Evolutionary conservation across 1,140 invertebrate species (phyloP), one percentile per base, ranked within the genome.

Genomic region (Oppia nitens): DNA sequence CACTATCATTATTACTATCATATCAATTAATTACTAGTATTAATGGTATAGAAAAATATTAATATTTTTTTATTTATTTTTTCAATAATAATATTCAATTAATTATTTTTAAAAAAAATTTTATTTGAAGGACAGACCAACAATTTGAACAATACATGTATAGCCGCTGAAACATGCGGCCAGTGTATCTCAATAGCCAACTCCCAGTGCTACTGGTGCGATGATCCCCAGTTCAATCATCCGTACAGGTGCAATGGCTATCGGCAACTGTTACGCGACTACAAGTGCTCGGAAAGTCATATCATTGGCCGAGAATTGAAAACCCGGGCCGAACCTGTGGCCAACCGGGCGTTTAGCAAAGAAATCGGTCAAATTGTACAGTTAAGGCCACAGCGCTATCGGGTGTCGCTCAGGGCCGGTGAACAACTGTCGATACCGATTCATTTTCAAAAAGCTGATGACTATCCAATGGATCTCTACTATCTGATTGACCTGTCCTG

Each of bases 391-490:
- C 59, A 60, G 24, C 32, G 49, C 20, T 53, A 40, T 9, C 1
- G 14, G 2, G 9, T 59, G 6, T 25, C 26, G 17, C 50, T 59
- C 26, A 57, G 57, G 32, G 47, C 57, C 17, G 9, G 32, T 25
- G 4, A 25, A 28, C 3, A 20, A 17, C 4, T 62, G 48, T 48
- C 23, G 23, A 55, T 75, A 55, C 59, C 63, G 47, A 66, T 77
- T 6, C 67, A 64, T 4, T 80, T 76, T 64, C 65, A 73, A 14
- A 71, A 77, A 62, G 83, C 83, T 4, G 75, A 80, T 64, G 80
- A 87, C 69, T 91, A 89, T 71, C 87, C 87, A 0, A 81, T 91
- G 0, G 87, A 92, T 72, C 70, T 92, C 3, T 92, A 92, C 70
- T 90, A 87, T 67, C 72, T 92, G 1, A 82, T 90, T 79, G 87